A percentile compares a stretch with the other conserved stretches of the same genome.
Conservation (phyloP, 2,113 vertebrate species). For the Antechinus stuartii region DNA sequence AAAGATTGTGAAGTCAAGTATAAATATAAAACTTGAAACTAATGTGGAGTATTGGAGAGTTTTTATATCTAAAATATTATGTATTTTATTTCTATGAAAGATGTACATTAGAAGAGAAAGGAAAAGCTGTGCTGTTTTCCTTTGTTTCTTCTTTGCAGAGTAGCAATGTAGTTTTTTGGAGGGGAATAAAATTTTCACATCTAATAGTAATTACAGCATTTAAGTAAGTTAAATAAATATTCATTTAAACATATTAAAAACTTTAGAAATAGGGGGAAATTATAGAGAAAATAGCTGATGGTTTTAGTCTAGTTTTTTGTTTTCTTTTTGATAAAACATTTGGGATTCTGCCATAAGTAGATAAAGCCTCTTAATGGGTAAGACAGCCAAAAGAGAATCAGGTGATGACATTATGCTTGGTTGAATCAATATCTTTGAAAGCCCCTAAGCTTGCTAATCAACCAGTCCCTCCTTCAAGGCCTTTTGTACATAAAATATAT, state of each 20-base stretch:
- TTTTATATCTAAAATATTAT: not conserved
- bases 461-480: not conserved
- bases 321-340: not conserved
- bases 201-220: too few relatives aligned
- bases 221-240: not conserved
- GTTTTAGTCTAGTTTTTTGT: not conserved
- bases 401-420: not conserved
- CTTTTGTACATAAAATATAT: rapidly evolving
- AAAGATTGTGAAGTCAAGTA: not conserved
- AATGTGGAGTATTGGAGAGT: not conserved
- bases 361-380: not conserved
- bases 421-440: not conserved
- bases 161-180: rapidly evolving
- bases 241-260: not conserved
- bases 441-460: not conserved
- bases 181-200: too few relatives aligned
- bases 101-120: not conserved
- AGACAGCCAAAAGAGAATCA: not conserved
- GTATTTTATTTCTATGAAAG: not conserved
- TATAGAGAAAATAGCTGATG: rapidly evolving
- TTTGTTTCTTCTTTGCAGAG: not conserved
- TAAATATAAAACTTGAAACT: not conserved
- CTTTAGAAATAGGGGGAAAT: not conserved
- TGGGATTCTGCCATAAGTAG: not conserved
- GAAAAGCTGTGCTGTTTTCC: not conserved